Percentiles rank a stretch among this genome's conserved stretches.
These are phyloP conservation scores for Felis catus DNA, from an alignment of 2,113 vertebrate species.

Conservation along the genomic window DNA sequence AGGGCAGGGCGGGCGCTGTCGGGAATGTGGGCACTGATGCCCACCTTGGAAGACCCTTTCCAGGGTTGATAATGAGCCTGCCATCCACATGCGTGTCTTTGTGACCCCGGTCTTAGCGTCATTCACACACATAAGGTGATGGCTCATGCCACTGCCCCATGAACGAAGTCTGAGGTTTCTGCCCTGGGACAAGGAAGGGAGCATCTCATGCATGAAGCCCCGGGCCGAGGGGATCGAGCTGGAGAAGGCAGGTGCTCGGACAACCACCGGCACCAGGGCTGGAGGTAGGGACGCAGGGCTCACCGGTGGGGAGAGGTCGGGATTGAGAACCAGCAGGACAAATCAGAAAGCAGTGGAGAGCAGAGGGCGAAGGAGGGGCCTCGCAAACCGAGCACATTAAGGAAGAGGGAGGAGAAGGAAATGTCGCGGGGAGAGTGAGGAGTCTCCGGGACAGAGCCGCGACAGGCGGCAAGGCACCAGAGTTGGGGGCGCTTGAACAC, in stretches of 20 bases:
- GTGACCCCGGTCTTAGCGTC: neutral
- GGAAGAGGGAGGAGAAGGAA: neutral
- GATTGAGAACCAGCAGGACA: no score
- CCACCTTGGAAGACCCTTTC: neutral
- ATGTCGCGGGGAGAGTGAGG: neutral
- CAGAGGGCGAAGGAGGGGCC: neutral
- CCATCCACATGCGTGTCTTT: neutral
- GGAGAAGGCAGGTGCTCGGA: neutral
- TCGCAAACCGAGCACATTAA: neutral
- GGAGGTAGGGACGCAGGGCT: neutral
- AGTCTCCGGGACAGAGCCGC: neutral
- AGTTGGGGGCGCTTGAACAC: neutral
- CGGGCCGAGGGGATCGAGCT: neutral
- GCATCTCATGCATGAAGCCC: neutral
- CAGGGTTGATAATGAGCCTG: neutral
- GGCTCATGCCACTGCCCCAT: neutral
- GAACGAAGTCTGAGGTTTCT: neutral
- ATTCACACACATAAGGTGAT: no score
- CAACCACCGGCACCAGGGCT: neutral
- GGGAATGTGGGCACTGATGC: neutral
- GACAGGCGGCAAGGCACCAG: no score
- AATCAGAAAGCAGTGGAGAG: neutral
- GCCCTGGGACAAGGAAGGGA: neutral
- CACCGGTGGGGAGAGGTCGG: neutral
- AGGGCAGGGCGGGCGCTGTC: neutral